Evolutionary conservation across 1,140 invertebrate genomes (phyloP).

Genomic region (Myzus persicae): DNA sequence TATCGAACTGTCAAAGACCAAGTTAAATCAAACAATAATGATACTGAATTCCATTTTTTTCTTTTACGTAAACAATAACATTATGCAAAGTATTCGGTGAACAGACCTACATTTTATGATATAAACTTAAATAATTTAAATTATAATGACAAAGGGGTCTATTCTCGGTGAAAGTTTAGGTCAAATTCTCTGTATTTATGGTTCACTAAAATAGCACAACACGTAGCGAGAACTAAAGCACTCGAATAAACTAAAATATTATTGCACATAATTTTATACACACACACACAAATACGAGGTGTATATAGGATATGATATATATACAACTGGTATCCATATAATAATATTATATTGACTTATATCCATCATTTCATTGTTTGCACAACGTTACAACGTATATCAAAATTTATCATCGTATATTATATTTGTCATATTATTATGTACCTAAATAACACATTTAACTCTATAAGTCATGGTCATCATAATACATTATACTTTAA

Average conservation of each 20-base stretch:
- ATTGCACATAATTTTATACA: neutral
- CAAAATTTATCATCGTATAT: neutral
- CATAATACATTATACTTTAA: neutral
- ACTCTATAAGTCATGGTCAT: neutral
- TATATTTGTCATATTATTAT: neutral
- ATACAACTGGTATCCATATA: neutral
- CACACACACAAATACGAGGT: neutral
- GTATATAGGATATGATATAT: no score
- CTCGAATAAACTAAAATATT: slow-evolving; percentile 19
- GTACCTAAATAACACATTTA: neutral
- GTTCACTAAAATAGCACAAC: slow-evolving; percentile 1
- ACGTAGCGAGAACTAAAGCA: neutral
- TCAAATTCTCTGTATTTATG: neutral
- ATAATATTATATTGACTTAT: neutral
- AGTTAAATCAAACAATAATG: neutral
- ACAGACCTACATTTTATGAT: neutral
- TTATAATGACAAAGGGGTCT: neutral
- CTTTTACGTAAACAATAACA: neutral
- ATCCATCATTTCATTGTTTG: neutral
- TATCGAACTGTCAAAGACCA: neutral
- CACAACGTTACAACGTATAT: neutral
- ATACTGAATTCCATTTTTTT: neutral
- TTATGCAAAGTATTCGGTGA: slow-evolving; percentile 16
- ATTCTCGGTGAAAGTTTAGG: neutral
- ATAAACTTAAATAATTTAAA: slow-evolving; percentile 13